phyloP scores from a whole-genome alignment of 2,888 invertebrate genomes.

The Diarsia brunnea region DNA sequence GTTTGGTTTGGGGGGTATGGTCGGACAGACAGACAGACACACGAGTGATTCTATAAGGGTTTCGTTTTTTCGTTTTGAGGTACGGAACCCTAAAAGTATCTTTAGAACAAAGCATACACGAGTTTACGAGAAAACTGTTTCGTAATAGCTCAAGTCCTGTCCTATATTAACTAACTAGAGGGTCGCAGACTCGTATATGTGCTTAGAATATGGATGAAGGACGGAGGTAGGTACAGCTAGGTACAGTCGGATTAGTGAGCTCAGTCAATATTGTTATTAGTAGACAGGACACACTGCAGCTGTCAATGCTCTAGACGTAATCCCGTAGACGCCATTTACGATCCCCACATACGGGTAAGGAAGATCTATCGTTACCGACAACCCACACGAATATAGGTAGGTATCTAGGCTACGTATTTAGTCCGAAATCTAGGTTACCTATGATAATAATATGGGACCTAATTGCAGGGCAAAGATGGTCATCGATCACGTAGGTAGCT shows the following conservation, averaged over 20 bases:
- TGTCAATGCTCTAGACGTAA: conserved; percentile 22
- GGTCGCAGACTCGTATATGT: not conserved
- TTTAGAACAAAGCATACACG: not conserved
- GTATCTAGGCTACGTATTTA: not conserved
- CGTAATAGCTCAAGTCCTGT: not conserved
- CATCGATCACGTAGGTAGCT: not conserved
- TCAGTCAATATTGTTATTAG: conserved; percentile 35
- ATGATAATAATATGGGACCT: not conserved
- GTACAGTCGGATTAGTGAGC: conserved; percentile 9
- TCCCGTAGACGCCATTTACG: conserved; percentile 29
- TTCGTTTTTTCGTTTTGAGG: too few species aligned
- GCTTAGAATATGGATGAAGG: conserved; percentile 1
- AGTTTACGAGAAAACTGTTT: not conserved
- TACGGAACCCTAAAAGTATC: too few species aligned
- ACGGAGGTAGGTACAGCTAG: conserved; percentile 1
- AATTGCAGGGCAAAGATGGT: not conserved
- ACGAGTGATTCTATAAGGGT: too few species aligned
- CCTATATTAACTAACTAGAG: conserved; percentile 3
- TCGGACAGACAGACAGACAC: too few species aligned
- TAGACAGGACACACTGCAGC: conserved; percentile 11
- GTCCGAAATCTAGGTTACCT: not conserved
- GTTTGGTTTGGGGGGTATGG: too few species aligned
- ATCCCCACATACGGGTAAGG: conserved; percentile 6
- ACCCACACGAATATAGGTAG: not conserved
- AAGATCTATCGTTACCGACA: conserved; percentile 10